Evolutionary conservation across 2,113 vertebrate species (phyloP), one percentile per base, ranked within the genome.

Genomic region (Syngnathus scovelli): DNA sequence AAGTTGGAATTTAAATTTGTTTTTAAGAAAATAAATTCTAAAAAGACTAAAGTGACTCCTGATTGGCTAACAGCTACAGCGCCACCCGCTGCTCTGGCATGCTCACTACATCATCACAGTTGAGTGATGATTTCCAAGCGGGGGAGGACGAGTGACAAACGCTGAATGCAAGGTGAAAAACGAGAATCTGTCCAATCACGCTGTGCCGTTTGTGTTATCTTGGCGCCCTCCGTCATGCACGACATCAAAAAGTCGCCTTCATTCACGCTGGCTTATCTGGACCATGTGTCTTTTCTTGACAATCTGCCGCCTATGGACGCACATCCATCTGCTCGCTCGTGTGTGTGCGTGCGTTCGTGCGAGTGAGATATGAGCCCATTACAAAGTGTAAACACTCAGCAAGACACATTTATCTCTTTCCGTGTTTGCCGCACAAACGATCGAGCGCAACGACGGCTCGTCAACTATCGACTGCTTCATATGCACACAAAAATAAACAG

Each of bases 341-440:
- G 59, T 60, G 55, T 49, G 59, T 21, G 19, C 9, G n/a, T 63
- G 60, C 49, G 44, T 58, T 37, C 43, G 43, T 62, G 49, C 13
- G 48, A 49, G 23, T 56, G 68, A 65, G 58, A 76, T 55, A 71
- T 76, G 69, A 66, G 68, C 23, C 64, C 61, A 66, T 69, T 59
- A 68, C 36, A 59, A 48, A 59, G 56, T 68, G 66, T 67, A 64
- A 68, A 85, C 70, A 69, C 46, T 12, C 8, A 51, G 19, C 13
- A 39, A 1, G 38, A 62, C 61, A 62, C 61, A 52, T 64, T 66
- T 48, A 58, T 68, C 69, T n/a, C 59, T 36, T 66, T 58, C 67
- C 3, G 72, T 59, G 41, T 37, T 3, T 19, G 8, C 39, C 43
- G n/a, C 61, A 52, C 23, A 21, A 5, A 4, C 21, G 48, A 76